phyloP scores from a whole-genome alignment of 1,140 invertebrate genomes.

The Protaetia brevitarsis region DNA sequence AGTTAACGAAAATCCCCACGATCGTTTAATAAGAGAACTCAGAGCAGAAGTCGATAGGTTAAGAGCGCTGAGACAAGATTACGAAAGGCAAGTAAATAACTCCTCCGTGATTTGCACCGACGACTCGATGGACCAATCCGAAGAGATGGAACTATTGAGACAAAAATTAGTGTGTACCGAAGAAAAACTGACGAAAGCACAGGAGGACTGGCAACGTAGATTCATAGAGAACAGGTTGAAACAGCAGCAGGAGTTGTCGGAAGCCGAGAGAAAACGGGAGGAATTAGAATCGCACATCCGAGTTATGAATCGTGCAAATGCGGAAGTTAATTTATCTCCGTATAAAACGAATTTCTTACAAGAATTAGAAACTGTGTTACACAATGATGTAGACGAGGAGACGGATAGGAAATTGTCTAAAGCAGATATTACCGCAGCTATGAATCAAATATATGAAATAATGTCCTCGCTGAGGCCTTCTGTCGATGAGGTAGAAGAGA shows the following conservation, averaged over 20 bases:
- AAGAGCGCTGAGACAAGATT: slow-evolving; percentile 56
- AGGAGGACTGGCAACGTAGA: slow-evolving; percentile 58
- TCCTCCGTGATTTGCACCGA: slow-evolving; percentile 39
- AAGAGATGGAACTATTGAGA: slow-evolving; percentile 51
- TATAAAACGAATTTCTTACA: slow-evolving; percentile 56
- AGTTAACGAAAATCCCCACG: slow-evolving; percentile 77
- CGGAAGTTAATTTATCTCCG: slow-evolving; percentile 45
- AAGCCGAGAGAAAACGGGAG: slow-evolving; percentile 58
- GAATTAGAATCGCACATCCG: slow-evolving; percentile 53
- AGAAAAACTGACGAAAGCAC: slow-evolving; percentile 54
- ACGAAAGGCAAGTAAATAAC: slow-evolving; percentile 51
- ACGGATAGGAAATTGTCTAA: slow-evolving; percentile 34
- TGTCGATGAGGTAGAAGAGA: slow-evolving; percentile 39
- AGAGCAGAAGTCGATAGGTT: slow-evolving; percentile 68
- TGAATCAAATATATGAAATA: slow-evolving; percentile 42
- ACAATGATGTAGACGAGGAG: slow-evolving; percentile 33
- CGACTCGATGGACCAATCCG: slow-evolving; percentile 45
- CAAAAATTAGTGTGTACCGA: slow-evolving; percentile 62
- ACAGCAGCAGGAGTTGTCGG: slow-evolving; percentile 52
- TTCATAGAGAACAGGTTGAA: slow-evolving; percentile 40
- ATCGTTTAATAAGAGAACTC: slow-evolving; percentile 59
- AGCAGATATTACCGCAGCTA: slow-evolving; percentile 35
- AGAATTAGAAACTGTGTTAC: slow-evolving; percentile 53
- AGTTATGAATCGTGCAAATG: slow-evolving; percentile 44
- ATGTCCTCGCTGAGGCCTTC: slow-evolving; percentile 37